Evolutionary conservation across 2,888 invertebrate genomes (phyloP), one percentile per base, ranked within the genome.

Genomic region (Cerceris rybyensis): DNA sequence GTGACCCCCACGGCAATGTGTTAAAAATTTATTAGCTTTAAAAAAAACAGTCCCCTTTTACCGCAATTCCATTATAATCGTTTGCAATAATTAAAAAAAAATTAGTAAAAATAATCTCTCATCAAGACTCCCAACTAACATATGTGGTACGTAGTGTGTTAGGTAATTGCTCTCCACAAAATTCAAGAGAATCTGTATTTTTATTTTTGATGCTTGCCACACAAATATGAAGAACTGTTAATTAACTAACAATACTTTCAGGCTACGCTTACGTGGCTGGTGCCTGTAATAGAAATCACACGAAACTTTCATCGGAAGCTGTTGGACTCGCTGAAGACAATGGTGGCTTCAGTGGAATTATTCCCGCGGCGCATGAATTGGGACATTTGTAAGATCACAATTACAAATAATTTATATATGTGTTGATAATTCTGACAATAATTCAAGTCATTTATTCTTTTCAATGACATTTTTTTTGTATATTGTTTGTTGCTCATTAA

Each of bases 271-370:
- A 86, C 42, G 86, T 87, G 39, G 81, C 84, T 61, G 90, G 90
- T 17, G 91, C 90, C 2, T 91, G 91, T 63, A 83, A 88, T 16
- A 80, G 88, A 72, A 86, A 85, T 57, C 55, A 65, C 7, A 66
- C 70, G 9, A 80, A 78, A 14, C 70, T 58, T 70, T 78, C 79
- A 8, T 83, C 90, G 9, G 88, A 90, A 74, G 88, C 90, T 42
- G 88, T 90, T 55, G 88, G 88, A 28, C 61, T 91, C n/a, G 79
- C 90, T n/a, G 90, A 91, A 68, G 91, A 91, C 68, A 88, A 91
- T 70, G 90, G 90, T 52, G 91, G 90, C 28, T 91, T 85, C 75
- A 82, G 86, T 55, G 90, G 88, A 6, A 87, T 91, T 49, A 82
- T 91, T 72, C 87, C 89, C 7, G 81, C 89, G 13, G 87, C 90